phyloP scores from a whole-genome alignment of 2,113 vertebrate species.

The Polypterus bichir region DNA sequence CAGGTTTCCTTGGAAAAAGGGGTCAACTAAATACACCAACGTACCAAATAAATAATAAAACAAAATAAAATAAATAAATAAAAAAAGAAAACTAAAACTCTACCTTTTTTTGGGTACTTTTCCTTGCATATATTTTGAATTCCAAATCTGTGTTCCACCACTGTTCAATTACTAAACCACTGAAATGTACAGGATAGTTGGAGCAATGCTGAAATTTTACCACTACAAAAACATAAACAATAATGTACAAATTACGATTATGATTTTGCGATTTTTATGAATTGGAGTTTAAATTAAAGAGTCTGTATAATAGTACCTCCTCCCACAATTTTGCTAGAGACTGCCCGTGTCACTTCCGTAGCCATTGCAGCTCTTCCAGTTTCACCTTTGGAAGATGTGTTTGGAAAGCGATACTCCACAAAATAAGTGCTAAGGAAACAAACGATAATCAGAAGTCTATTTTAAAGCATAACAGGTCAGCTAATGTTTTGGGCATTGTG shows the following conservation, averaged over 20 bases:
- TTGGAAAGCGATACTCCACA: constrained; percentile 74
- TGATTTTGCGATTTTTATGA: constrained; percentile 1
- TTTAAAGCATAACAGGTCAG: no score
- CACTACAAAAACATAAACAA: constrained; percentile 43
- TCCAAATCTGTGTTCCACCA: constrained; percentile 69
- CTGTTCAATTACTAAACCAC: constrained; percentile 43
- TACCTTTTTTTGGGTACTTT: constrained; percentile 73
- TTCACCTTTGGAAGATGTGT: constrained; percentile 40
- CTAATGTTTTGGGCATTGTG: no score
- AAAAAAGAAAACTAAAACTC: background rate
- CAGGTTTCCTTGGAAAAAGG: no score
- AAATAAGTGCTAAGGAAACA: constrained; percentile 66
- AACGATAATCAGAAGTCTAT: background rate
- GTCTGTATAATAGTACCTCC: constrained; percentile 47
- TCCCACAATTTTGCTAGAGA: constrained; percentile 64
- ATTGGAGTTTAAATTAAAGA: constrained; percentile 13
- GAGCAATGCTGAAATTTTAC: constrained; percentile 72
- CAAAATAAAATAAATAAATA: constrained; percentile 5
- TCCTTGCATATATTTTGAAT: constrained; percentile 72
- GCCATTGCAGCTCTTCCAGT: constrained; percentile 31
- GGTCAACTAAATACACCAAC: no score
- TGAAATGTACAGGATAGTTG: constrained; percentile 67
- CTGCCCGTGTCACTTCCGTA: constrained; percentile 54
- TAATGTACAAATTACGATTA: background rate
- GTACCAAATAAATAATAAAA: background rate